phyloP scores from a whole-genome alignment of 1,140 invertebrate species.

The Aethina tumida region DNA sequence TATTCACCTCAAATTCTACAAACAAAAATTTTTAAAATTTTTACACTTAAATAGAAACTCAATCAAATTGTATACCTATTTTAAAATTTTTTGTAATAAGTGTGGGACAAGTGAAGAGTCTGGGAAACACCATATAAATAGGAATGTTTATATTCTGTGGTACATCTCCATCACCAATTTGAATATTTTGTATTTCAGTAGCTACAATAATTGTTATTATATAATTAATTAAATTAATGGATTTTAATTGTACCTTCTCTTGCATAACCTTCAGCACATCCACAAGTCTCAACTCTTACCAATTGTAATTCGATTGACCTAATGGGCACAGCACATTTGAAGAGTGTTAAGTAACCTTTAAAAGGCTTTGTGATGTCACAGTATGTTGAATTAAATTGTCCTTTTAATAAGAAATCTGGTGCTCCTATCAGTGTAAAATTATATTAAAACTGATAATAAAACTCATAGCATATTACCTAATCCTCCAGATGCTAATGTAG shows the following conservation, averaged over 20 bases:
- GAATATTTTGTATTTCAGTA: conserved; percentile 96
- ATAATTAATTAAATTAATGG: conserved; percentile 6
- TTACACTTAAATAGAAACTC: conserved; percentile 7
- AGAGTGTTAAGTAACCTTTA: conserved; percentile 67
- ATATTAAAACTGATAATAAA: neutral
- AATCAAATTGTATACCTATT: conserved; percentile 58
- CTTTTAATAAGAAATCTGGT: conserved; percentile 75
- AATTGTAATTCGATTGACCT: conserved; percentile 93
- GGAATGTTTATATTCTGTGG: conserved; percentile 72
- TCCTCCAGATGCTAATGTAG: conserved; percentile 58
- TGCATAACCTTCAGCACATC: conserved; percentile 88
- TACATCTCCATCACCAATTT: conserved; percentile 90
- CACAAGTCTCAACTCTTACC: conserved; percentile 90
- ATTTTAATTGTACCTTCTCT: conserved; percentile 64
- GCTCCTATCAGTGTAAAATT: conserved; percentile 40
- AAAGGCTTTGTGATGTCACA: conserved; percentile 80
- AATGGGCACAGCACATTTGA: conserved; percentile 68
- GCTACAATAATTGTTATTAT: no score
- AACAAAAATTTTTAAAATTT: no score
- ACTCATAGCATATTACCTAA: conserved; percentile 39
- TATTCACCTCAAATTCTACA: conserved; percentile 93
- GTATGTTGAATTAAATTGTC: conserved; percentile 69
- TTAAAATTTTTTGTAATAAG: conserved; percentile 88
- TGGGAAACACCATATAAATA: conserved; percentile 91
- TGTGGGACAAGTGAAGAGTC: conserved; percentile 92